These are phyloP conservation scores for Crossaster papposus DNA, from an alignment of 53 echinoderm and acorn worm genomes.

Conservation along the genomic window DNA sequence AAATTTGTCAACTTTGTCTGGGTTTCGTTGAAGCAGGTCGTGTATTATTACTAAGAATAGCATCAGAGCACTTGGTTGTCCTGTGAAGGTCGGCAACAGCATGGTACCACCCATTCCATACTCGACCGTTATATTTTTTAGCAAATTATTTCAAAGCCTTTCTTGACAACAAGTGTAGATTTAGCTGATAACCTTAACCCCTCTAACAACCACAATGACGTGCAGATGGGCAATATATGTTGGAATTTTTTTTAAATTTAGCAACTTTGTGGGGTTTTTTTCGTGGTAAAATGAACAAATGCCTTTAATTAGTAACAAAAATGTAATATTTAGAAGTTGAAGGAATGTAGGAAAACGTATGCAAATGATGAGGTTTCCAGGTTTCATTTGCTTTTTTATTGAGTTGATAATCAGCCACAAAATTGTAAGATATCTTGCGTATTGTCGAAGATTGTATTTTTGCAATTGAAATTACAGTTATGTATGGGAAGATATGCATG, in stretches of 20 bases:
- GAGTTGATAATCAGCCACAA: neutral
- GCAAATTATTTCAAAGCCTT: constrained; percentile 52
- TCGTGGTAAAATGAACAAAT: constrained; percentile 33
- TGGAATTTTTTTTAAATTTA: neutral
- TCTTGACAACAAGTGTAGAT: constrained; percentile 43
- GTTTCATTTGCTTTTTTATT: neutral
- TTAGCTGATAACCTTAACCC: constrained; percentile 32
- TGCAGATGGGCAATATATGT: neutral
- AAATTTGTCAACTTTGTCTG: neutral
- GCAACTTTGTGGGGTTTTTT: neutral
- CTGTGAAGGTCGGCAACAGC: neutral
- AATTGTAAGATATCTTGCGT: neutral
- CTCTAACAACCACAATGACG: constrained; percentile 3
- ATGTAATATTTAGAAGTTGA: neutral
- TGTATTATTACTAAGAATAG: neutral
- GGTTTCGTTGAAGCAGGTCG: neutral
- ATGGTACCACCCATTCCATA: constrained; percentile 48
- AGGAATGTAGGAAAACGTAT: constrained; percentile 2
- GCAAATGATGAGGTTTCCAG: neutral
- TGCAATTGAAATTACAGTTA: neutral
- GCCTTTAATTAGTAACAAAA: constrained; percentile 35
- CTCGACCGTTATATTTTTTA: constrained; percentile 38
- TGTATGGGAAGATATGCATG: neutral
- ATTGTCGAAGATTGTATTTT: neutral
- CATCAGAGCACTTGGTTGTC: neutral